Base-by-base conservation (phyloP, 2,888 invertebrate genomes). In the Cheilosia soror region DNA sequence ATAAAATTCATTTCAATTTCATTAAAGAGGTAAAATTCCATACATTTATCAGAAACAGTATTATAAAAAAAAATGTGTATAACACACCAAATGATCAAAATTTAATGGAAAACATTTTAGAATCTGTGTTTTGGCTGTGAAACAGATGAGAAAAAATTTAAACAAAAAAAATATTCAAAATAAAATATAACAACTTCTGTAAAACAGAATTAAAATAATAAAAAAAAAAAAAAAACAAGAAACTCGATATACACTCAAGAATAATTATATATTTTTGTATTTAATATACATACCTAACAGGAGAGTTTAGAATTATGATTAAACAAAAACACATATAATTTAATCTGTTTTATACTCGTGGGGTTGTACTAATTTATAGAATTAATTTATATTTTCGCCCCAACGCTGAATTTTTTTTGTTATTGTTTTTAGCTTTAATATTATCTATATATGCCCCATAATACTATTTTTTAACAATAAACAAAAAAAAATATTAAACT, bases 61-160 rank as follows among this genome's bases (percentile, higher is more conserved):
- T 77, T 77, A 65, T 9, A 66, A 27, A 69, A 27, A 40, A 73
- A 37, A 13, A 15, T 42, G 60, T 27, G 51, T 49, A 4, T 11
- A 55, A 55, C 47, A 44, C 29, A 51, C 4, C 13, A 1, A 55
- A 47, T 33, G 65, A 87, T 49, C 49, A 47, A 68, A 83, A 51
- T 51, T 42, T 69, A 68, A 86, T 37, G 37, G 1, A 87, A 86
- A 55, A 87, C 87, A 83, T 71, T 83, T 62, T 73, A 87, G 88
- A 91, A 92, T 91, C 91, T 92, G 92, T 92, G 89, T 91, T 91
- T 91, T 92, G 91, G 91, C 91, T 91, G 91, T 91, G 91, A 91
- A 91, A 91, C 92, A 91, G 91, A 92, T 90, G 90, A 53, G 7
- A 47, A 15, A 42, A 29, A 62, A 37, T 9, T 29, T 4, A 9